Evolutionary conservation across 2,888 invertebrate species (phyloP), one percentile per base, ranked within the genome.

Genomic region (Troides oblongomaculatus): DNA sequence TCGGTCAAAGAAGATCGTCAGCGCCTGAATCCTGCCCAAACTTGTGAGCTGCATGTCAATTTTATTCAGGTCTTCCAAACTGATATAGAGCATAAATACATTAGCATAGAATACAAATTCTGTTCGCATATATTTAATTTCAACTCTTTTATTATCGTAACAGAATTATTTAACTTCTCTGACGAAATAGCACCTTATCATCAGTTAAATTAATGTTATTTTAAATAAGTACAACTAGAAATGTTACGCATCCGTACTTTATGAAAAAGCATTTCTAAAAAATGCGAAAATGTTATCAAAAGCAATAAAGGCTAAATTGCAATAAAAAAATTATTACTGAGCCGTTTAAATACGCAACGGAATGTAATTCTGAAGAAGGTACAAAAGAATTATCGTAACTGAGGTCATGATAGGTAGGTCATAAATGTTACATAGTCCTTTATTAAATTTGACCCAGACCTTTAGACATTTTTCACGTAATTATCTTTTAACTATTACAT

Each of bases 21-120:
- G 78, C 81, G 82, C 77, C 78, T 76, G 79, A 71, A 80, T 79
- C 80, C 78, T 79, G 78, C 77, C 75, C 78, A 77, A 82, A 79
- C 79, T 79, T 83, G 85, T 84, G 86, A 81, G 81, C 76, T 79
- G 88, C 85, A 87, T 90, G 79, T 81, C 80, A 86, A 87, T 84
- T 81, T 79, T 70, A 72, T 70, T 66, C 73, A 30, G 43, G 36
- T 17, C 58, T 25, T 1, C 61, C 75, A 74, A 67, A 66, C 50
- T 69, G 80, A 79, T 69, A 72, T 72, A 69, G 70, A 69, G 72
- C 71, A 73, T 78, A 75, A 64, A 36, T 53, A 17, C 57, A 53
- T 64, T 23, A 10, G 0, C 8, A 59, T 64, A 71, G 64, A 60
- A 64, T 62, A 43, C 66, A 64, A 71, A 63, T 62, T 69, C 1